Conservation (phyloP, 2,888 invertebrate genomes). For the Hemicrepidius hirtus region DNA sequence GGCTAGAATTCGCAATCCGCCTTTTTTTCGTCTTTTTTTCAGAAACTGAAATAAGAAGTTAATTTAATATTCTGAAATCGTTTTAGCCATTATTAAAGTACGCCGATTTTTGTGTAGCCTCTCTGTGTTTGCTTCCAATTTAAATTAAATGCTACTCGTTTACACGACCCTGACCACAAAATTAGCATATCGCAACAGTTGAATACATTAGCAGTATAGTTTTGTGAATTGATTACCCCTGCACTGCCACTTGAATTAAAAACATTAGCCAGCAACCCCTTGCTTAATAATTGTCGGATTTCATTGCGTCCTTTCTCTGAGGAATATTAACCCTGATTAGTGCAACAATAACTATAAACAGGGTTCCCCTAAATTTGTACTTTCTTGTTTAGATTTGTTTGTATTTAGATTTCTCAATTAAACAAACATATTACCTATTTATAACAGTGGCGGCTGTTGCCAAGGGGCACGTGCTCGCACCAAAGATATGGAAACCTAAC, state of each 20-base stretch:
- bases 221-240: constrained; percentile 45
- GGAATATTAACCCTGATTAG: background rate
- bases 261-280: constrained; percentile 12
- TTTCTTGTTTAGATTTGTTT: background rate
- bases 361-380: background rate
- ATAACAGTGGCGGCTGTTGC: too few relatives aligned
- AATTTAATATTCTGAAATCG: constrained; percentile 52
- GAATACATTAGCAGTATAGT: constrained; percentile 56
- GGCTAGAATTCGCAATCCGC: constrained; percentile 33
- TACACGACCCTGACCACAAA: constrained; percentile 40
- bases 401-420: background rate
- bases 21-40: constrained; percentile 37
- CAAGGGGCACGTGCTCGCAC: too few relatives aligned
- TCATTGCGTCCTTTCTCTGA: constrained; percentile 1
- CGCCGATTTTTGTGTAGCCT: constrained; percentile 43
- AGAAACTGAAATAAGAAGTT: constrained; percentile 45
- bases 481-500: too few relatives aligned
- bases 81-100: constrained; percentile 49
- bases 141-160: constrained; percentile 46
- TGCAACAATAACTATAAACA: constrained; percentile 18
- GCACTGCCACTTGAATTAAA: constrained; percentile 42
- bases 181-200: constrained; percentile 57
- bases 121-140: constrained; percentile 43
- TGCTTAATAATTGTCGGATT: constrained; percentile 8
- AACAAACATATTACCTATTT: too few relatives aligned